Percentiles rank a stretch among this genome's conserved stretches.
phyloP scores from a whole-genome alignment of 2,797 vertebrate genomes.

The Danio kyathit region DNA sequence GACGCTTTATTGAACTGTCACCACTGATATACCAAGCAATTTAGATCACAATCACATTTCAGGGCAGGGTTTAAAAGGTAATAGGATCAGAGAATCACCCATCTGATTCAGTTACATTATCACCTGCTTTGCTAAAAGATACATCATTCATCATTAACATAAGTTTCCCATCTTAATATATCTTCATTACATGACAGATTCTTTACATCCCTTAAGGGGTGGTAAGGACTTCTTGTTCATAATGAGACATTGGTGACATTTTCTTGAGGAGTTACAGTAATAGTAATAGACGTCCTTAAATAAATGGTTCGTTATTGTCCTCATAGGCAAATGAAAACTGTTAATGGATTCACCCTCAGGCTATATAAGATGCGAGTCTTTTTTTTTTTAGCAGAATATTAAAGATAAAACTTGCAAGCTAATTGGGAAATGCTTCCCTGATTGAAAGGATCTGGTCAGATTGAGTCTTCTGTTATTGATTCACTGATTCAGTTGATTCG shows the following conservation, averaged over 20 bases:
- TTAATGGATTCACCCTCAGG: too few relatives aligned
- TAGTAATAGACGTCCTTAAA: not conserved
- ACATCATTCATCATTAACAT: too few relatives aligned
- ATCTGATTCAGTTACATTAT: constrained; percentile 21
- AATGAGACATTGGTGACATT: not conserved
- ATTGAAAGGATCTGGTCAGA: too few relatives aligned
- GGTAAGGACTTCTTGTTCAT: not conserved
- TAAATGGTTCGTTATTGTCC: not conserved
- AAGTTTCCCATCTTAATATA: too few relatives aligned
- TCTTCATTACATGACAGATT: too few relatives aligned
- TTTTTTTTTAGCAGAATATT: too few relatives aligned
- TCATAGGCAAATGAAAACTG: not conserved
- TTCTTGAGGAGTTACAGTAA: not conserved
- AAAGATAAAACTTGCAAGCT: too few relatives aligned
- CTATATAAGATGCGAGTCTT: too few relatives aligned
- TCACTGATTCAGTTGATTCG: too few relatives aligned
- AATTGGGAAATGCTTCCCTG: too few relatives aligned
- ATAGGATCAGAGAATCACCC: constrained; percentile 8
- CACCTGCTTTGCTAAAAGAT: not conserved
- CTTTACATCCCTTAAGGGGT: not conserved
- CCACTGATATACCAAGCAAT: not conserved
- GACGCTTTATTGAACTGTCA: constrained; percentile 30
- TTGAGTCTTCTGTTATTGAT: too few relatives aligned
- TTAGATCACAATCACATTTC: constrained; percentile 24
- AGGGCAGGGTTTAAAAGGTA: constrained; percentile 28